Base-by-base conservation (phyloP, 2,113 vertebrate species). In the Thryonomys swinderianus region DNA sequence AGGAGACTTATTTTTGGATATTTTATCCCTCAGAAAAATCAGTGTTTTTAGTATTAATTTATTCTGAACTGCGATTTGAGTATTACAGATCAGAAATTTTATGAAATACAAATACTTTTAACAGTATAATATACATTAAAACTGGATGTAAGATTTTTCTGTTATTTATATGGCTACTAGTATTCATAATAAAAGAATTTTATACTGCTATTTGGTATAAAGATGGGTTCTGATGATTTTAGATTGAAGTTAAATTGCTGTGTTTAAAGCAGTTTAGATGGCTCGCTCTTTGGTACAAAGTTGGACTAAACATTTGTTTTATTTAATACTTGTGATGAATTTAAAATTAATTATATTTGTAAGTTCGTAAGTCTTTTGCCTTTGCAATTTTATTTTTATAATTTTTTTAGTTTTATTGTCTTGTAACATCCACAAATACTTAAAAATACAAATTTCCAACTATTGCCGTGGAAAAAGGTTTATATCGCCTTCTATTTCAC, bases 51-150 rank as follows among this genome's bases (percentile, higher is more conserved):
- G 71, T 88, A 32, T 69, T 94, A 82, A 87, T 69, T 78, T n/a
- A 92, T 73, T 57, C 59, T 82, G 76, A 88, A 48, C 48, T 94
- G 85, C 94, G 89, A 92, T 67, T 88, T 93, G 51, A 97, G 14
- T 90, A 80, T 66, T 84, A 73, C 4, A 81, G 40, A 32, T 94
- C 84, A 84, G 7, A 95, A 57, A 92, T 85, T 81, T 76, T 64
- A 71, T 93, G 62, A 93, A 95, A 74, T 86, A 57, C 1, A 74
- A 78, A 51, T 80, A 48, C 11, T 71, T 92, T 89, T 25, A 95
- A 40, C 42, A 93, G 32, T 64, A 20, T 89, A 55, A 55, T 67
- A 40, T 94, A 34, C 79, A 7, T 80, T 95, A 53, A 73, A 90
- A 74, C 30, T 48, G 30, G 83, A 78, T 53, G 34, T 62, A 92